A percentile compares a stretch with the other conserved stretches of the same genome.
phyloP scores from a whole-genome alignment of 92 coral and sea anemone species.

The Siderastrea siderea region DNA sequence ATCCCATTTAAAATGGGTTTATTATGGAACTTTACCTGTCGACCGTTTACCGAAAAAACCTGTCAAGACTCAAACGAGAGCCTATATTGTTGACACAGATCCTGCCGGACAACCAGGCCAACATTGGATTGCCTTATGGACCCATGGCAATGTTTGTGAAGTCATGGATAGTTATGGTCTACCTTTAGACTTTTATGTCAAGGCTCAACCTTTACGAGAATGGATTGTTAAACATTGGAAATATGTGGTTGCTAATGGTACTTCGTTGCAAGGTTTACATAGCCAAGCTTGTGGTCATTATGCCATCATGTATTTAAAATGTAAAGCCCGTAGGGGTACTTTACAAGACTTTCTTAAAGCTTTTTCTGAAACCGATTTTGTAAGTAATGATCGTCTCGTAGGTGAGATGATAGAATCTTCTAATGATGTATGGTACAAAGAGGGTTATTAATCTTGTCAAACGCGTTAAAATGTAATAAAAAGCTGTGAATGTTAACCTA shows the following conservation, averaged over 20 bases:
- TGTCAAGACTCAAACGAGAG: constrained; percentile 1
- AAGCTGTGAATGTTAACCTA: background rate
- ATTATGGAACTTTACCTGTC: too few species aligned
- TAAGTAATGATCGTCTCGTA: background rate
- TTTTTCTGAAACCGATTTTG: background rate
- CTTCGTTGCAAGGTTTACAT: background rate
- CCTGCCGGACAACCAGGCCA: too few species aligned
- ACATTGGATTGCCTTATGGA: constrained; percentile 66
- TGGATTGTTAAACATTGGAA: constrained; percentile 27
- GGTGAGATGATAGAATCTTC: background rate
- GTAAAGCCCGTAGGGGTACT: background rate
- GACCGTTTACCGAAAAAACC: too few species aligned
- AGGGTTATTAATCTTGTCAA: too few species aligned
- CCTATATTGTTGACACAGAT: constrained; percentile 61
- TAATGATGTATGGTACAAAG: background rate
- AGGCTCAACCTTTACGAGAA: constrained; percentile 22
- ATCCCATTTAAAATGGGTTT: too few species aligned
- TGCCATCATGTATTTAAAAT: background rate
- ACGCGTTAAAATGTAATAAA: too few species aligned
- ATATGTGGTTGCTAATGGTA: background rate
- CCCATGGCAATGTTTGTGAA: constrained; percentile 10
- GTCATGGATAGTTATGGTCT: constrained; percentile 67
- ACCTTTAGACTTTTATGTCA: constrained; percentile 40
- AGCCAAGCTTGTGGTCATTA: background rate
- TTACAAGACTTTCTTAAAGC: background rate